Evolutionary conservation across 2,113 vertebrate genomes (phyloP).

Genomic region (Oryzias woworae): DNA sequence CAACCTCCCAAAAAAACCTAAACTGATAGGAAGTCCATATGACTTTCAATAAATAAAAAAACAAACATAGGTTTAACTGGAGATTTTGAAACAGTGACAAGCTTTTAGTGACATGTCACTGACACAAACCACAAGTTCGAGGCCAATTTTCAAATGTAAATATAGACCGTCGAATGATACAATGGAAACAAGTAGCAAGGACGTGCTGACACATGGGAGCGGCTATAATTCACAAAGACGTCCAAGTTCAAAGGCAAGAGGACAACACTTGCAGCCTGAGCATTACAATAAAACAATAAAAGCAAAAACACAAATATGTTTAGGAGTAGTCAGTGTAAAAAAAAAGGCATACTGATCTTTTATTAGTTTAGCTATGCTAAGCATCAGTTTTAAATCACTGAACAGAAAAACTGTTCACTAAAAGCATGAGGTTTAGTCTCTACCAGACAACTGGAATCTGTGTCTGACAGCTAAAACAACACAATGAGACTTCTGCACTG

Average conservation of each 20-base stretch:
- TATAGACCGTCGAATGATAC: slow-evolving; percentile 8
- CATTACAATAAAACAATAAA: slow-evolving; percentile 6
- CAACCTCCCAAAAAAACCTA: neutral
- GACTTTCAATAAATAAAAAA: neutral
- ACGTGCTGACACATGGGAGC: slow-evolving; percentile 14
- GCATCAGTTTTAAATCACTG: slow-evolving; percentile 14
- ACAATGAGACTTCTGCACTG: slow-evolving; percentile 3
- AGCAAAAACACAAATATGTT: neutral
- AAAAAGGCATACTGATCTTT: neutral
- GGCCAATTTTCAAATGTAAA: slow-evolving; percentile 25
- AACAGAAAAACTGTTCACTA: neutral
- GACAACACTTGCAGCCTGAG: neutral
- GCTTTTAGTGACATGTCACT: neutral
- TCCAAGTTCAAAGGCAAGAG: slow-evolving; percentile 49
- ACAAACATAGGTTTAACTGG: neutral
- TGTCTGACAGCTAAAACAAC: slow-evolving; percentile 12
- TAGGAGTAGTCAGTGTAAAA: neutral
- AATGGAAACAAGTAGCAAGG: slow-evolving; percentile 21
- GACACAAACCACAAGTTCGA: slow-evolving; percentile 3
- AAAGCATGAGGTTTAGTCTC: slow-evolving; percentile 8
- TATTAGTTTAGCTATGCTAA: neutral
- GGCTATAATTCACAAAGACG: slow-evolving; percentile 8
- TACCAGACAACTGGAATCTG: slow-evolving; percentile 10
- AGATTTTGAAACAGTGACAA: neutral
- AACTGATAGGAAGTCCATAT: neutral